Evolutionary conservation across 1,140 invertebrate genomes (phyloP).

Genomic region (Hylaeus anthracinus): DNA sequence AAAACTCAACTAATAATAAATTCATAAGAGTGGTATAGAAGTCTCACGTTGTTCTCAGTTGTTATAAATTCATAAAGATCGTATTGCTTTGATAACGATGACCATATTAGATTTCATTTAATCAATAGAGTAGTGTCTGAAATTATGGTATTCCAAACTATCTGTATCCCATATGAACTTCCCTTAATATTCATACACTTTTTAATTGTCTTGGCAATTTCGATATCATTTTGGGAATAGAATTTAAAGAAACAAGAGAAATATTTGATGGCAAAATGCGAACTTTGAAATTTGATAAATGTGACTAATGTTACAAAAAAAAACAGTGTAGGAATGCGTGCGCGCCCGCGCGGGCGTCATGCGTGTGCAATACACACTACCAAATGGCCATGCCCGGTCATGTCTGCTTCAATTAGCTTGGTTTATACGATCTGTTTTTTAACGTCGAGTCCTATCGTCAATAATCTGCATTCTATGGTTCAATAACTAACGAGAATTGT

Average conservation of each 20-base stretch:
- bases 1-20: neutral
- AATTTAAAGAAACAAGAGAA: too few relatives aligned
- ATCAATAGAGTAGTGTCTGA: neutral
- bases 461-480: slow-evolving; percentile 29
- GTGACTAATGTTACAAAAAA: slow-evolving; percentile 2
- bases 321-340: neutral
- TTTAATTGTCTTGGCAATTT: neutral
- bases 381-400: slow-evolving; percentile 38
- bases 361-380: neutral
- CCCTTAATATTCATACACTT: slow-evolving; percentile 10
- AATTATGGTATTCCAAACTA: neutral
- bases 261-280: neutral
- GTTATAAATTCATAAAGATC: neutral
- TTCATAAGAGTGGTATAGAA: neutral
- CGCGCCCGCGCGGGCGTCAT: slow-evolving; percentile 1
- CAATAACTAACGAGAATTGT: slow-evolving; percentile 3
- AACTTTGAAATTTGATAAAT: neutral
- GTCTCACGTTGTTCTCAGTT: neutral
- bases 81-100: neutral
- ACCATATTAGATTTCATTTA: neutral
- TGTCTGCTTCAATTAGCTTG: slow-evolving; percentile 49
- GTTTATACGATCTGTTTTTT: slow-evolving; percentile 48
- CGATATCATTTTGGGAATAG: neutral
- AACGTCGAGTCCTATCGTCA: slow-evolving; percentile 25
- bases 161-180: slow-evolving; percentile 6